Conservation (phyloP, 2,888 invertebrate species). For the Ophonus ardosiacus region DNA sequence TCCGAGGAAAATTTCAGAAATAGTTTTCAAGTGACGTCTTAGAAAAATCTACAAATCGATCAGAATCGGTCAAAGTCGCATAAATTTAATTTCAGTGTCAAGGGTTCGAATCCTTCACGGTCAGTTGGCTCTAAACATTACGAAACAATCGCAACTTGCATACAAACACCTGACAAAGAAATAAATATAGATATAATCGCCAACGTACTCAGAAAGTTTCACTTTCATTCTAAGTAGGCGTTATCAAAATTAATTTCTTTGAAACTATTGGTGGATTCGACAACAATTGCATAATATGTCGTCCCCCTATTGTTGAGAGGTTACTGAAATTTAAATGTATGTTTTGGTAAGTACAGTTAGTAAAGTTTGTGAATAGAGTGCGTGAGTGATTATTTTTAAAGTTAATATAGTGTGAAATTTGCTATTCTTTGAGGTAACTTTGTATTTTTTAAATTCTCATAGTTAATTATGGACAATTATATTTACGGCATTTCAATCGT, state of each 20-base stretch:
- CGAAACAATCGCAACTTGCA: constrained; percentile 47
- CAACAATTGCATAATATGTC: constrained; percentile 57
- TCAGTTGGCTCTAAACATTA: constrained; percentile 50
- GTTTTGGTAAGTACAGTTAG: constrained; percentile 11
- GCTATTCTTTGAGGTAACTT: constrained; percentile 27
- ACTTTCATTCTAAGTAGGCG: constrained; percentile 16
- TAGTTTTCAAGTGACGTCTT: neutral
- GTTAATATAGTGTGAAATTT: constrained; percentile 36
- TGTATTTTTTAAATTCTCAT: constrained; percentile 10
- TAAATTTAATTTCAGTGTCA: constrained; percentile 60
- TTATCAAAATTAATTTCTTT: constrained; percentile 52
- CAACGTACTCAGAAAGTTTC: constrained; percentile 34
- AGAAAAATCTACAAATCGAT: constrained; percentile 39
- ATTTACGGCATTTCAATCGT: constrained; percentile 22
- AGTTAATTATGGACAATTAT: constrained; percentile 11
- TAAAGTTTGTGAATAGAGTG: constrained; percentile 27
- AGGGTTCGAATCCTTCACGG: constrained; percentile 54
- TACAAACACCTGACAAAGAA: constrained; percentile 47
- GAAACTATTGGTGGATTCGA: constrained; percentile 26
- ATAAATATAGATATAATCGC: constrained; percentile 23
- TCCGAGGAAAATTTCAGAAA: constrained; percentile 20
- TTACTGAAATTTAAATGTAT: constrained; percentile 32
- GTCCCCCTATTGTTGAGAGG: constrained; percentile 46
- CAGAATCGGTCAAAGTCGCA: constrained; percentile 48
- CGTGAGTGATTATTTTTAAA: constrained; percentile 34